These are phyloP conservation scores for Brachypalpus laphriformis DNA, from an alignment of 2,888 invertebrate species.

Conservation along the genomic window DNA sequence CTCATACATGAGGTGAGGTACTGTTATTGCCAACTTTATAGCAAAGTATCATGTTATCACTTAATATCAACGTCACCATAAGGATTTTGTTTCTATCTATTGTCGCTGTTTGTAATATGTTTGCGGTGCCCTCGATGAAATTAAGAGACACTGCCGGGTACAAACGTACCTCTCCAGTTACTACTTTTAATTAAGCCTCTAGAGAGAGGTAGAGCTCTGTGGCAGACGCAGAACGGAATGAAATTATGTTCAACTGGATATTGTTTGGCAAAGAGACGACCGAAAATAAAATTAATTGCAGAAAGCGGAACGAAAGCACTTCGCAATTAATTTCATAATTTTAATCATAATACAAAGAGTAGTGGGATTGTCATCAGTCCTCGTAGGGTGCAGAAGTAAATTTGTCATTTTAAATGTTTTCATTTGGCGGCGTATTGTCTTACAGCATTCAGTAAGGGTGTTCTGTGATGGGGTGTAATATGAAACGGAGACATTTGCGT, in stretches of 20 bases:
- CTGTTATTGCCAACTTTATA: slow-evolving; percentile 64
- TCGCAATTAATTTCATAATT: slow-evolving; percentile 72
- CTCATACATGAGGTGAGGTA: slow-evolving; percentile 18
- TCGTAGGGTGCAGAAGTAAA: not conserved
- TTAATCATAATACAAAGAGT: slow-evolving; percentile 44
- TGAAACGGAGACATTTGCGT: not conserved
- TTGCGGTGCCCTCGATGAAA: slow-evolving; percentile 60
- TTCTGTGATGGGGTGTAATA: not conserved
- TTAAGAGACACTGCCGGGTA: slow-evolving; percentile 44
- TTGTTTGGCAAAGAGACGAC: not conserved
- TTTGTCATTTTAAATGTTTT: slow-evolving; percentile 42
- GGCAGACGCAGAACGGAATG: slow-evolving; percentile 26
- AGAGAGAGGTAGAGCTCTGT: slow-evolving; percentile 41
- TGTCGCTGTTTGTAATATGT: slow-evolving; percentile 41
- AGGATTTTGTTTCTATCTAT: slow-evolving; percentile 71
- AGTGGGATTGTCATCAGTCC: slow-evolving; percentile 7
- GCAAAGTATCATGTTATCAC: slow-evolving; percentile 73
- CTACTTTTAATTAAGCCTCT: slow-evolving; percentile 73
- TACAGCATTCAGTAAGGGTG: not conserved
- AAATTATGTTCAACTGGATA: slow-evolving; percentile 31
- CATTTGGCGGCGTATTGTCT: slow-evolving; percentile 2
- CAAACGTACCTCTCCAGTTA: slow-evolving; percentile 52
- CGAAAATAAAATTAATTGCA: slow-evolving; percentile 72
- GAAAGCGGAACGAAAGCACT: slow-evolving; percentile 68
- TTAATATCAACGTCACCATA: slow-evolving; percentile 71